These are phyloP conservation scores for Chloropsis cyanopogon DNA, from an alignment of 2,113 vertebrate genomes.

Conservation along the genomic window DNA sequence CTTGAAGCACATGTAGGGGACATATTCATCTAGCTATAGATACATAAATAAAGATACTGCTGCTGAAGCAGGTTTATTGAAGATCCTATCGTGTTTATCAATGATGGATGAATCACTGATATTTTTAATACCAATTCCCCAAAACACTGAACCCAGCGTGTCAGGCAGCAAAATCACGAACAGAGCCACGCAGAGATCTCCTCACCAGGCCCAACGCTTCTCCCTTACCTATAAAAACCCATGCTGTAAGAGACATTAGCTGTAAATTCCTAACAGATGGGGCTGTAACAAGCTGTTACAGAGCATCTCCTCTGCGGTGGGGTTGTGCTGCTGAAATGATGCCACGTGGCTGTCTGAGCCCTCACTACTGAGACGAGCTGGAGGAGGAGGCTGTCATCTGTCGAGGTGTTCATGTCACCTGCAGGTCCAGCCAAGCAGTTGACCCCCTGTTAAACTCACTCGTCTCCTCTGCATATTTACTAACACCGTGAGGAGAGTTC, in stretches of 20 bases:
- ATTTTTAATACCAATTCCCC: not conserved
- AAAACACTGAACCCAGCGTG: not conserved
- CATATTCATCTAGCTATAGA: not conserved
- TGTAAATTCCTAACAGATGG: slow-evolving; percentile 38
- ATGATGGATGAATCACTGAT: not conserved
- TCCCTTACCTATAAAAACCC: not conserved
- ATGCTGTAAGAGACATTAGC: not conserved
- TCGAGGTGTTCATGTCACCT: not conserved
- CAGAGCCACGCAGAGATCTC: not conserved
- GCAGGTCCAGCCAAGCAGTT: not conserved
- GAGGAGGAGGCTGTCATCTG: slow-evolving; percentile 36
- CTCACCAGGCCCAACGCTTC: not conserved
- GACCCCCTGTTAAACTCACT: not conserved
- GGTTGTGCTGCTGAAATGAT: not conserved
- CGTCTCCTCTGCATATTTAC: not conserved
- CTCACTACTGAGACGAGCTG: not conserved
- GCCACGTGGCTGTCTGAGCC: not conserved
- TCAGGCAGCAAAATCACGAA: not conserved
- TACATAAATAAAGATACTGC: not conserved
- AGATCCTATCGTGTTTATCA: not conserved
- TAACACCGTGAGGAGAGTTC: fast-evolving
- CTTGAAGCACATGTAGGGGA: not conserved
- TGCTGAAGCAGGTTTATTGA: not conserved
- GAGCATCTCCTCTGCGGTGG: slow-evolving; percentile 34
- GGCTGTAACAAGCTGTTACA: slow-evolving; percentile 33